Evolutionary conservation across 1,140 invertebrate genomes (phyloP).

Genomic region (Dreissena polymorpha): DNA sequence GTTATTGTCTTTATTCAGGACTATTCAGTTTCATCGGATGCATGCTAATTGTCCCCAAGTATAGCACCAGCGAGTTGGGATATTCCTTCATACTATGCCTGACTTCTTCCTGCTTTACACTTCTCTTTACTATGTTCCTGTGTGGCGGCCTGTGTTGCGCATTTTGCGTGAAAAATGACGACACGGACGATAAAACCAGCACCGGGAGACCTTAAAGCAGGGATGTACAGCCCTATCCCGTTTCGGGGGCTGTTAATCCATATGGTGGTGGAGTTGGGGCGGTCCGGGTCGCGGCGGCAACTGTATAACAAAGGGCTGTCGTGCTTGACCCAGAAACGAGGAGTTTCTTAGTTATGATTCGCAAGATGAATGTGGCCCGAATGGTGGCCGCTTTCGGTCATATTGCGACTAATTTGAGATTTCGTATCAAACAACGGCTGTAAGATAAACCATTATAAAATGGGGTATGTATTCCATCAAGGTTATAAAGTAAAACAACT

Average conservation of each 20-base stretch:
- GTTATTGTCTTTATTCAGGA: background rate
- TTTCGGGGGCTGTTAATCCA: background rate
- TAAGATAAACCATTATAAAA: too few relatives aligned
- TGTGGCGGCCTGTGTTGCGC: background rate
- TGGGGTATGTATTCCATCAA: too few relatives aligned
- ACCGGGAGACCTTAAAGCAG: background rate
- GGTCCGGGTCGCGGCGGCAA: background rate
- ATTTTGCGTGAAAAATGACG: background rate
- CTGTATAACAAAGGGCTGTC: constrained; percentile 11
- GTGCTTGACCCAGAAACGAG: constrained; percentile 22
- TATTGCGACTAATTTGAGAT: too few relatives aligned
- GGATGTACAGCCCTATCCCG: background rate
- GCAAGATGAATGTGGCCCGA: background rate
- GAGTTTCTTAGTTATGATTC: background rate
- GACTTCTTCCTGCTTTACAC: background rate
- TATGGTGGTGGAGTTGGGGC: background rate
- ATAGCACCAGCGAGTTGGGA: background rate
- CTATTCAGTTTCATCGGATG: background rate
- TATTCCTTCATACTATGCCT: background rate
- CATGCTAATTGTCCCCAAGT: background rate
- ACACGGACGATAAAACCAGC: background rate
- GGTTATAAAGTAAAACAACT: too few relatives aligned
- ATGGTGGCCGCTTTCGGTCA: too few relatives aligned
- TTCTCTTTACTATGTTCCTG: background rate
- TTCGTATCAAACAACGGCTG: too few relatives aligned